Base-by-base conservation (phyloP, 2,888 invertebrate genomes). In the Pollenia amentaria region DNA sequence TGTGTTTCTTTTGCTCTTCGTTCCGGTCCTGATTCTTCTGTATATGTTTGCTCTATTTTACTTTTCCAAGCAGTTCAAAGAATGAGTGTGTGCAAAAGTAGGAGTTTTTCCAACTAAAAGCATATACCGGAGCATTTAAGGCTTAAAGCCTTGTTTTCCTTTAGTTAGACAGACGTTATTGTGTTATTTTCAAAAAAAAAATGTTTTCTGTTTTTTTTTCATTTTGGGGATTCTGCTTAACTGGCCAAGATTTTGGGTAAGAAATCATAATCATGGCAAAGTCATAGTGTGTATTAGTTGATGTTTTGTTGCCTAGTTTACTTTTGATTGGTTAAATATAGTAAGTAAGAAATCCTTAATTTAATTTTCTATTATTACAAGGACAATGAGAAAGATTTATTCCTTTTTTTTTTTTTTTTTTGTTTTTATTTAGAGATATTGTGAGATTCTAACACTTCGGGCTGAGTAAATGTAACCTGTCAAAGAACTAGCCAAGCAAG, bases 221-320 rank as follows among this genome's bases (percentile, higher is more conserved):
- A 48, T 16, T 69, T 69, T 18, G 29, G 62, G 64, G 16, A 46
- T 62, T 82, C 65, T 65, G 18, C 40, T 60, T 70, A 82, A 87
- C 79, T 72, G 76, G 65, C 53, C 64, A 83, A 80, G 76, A 87
- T 83, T 29, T 77, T 83, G 67, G 76, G 70, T 40, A 44, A 29
- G 53, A 67, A 82, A 84, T 84, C 86, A 87, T 87, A 87, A 84
- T 87, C 86, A 84, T 76, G 51, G 51, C 42, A 53, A 83, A 83
- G 86, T 60, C 79, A 76, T 62, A 72, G 62, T 62, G 44, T 65
- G 44, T 65, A 29, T 29, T 65, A 72, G 57, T 75, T 42, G 40
- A 51, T 48, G 10, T 60, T 60, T 51, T 29, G 16, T 80, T 51
- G 57, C 62, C 60, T 62, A 11, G 80, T 80, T 80, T 80, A 80